phyloP scores from a whole-genome alignment of 64 coral and sea anemone genomes.

The Pocillopora verrucosa region DNA sequence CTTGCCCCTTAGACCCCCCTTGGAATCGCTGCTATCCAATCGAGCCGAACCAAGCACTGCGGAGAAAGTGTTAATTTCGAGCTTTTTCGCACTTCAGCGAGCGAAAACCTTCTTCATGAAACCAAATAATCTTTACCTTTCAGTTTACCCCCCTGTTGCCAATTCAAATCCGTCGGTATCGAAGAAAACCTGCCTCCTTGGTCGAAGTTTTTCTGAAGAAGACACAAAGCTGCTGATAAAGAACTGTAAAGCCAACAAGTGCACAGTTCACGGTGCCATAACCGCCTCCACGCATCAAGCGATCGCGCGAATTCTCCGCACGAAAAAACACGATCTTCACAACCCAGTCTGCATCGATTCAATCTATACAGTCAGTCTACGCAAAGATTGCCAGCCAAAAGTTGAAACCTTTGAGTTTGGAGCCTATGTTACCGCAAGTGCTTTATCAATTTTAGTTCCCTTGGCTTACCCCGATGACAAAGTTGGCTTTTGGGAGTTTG shows the following conservation, averaged over 20 bases:
- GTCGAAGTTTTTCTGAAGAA: constrained; percentile 36
- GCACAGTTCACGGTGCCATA: constrained; percentile 55
- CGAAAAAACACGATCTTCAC: constrained; percentile 1
- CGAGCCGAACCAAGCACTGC: background rate
- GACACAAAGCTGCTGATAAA: constrained; percentile 26
- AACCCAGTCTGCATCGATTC: constrained; percentile 42
- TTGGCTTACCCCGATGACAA: background rate
- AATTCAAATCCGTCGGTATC: constrained; percentile 15
- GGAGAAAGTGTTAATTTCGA: constrained; percentile 50
- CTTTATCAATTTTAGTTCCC: constrained; percentile 43
- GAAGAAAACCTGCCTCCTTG: constrained; percentile 59
- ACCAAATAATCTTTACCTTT: constrained; percentile 56
- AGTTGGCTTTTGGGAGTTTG: constrained; percentile 78
- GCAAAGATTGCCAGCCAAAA: constrained; percentile 64
- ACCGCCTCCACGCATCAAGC: constrained; percentile 50
- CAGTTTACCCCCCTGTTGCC: constrained; percentile 61
- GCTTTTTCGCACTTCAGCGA: constrained; percentile 33
- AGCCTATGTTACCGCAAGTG: constrained; percentile 28
- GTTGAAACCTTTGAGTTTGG: constrained; percentile 64
- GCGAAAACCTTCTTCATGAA: constrained; percentile 22
- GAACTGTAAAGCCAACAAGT: constrained; percentile 51
- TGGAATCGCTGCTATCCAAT: background rate
- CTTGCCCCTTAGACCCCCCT: constrained; percentile 25
- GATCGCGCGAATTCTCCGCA: constrained; percentile 46
- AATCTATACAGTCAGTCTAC: constrained; percentile 16